Evolutionary conservation across 2,888 invertebrate species (phyloP).

Genomic region (Hydropsyche betteni): DNA sequence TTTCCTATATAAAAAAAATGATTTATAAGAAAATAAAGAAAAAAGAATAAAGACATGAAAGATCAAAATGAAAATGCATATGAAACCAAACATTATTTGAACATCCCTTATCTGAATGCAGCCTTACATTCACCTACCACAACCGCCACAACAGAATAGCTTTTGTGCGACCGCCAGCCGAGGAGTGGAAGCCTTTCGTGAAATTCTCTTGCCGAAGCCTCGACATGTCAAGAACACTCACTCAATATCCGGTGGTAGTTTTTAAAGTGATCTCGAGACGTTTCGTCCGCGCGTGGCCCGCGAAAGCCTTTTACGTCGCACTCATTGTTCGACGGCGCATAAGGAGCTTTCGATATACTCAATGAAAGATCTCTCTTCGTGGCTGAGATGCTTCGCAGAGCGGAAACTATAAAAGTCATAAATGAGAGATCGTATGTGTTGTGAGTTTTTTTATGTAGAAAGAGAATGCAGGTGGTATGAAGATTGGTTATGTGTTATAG

Average conservation of each 20-base stretch:
- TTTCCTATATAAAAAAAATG: no score
- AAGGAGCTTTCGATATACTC: constrained; percentile 14
- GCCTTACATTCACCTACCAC: no score
- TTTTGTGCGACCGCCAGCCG: no score
- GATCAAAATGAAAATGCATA: no score
- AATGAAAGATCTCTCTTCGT: background rate
- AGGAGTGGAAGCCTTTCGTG: constrained; percentile 17
- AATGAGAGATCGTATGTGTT: background rate
- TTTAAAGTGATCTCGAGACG: constrained; percentile 32
- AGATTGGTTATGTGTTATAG: no score
- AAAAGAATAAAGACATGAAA: no score
- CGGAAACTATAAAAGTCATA: constrained; percentile 28
- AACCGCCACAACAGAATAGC: no score
- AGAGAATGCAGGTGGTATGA: no score
- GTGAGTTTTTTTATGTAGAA: no score
- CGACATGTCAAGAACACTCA: constrained; percentile 37
- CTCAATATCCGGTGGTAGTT: constrained; percentile 42
- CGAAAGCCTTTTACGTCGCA: constrained; percentile 21
- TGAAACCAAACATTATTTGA: no score
- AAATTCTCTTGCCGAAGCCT: constrained; percentile 31
- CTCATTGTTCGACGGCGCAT: constrained; percentile 23
- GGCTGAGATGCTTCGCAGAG: background rate
- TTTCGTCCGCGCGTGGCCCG: constrained; percentile 10
- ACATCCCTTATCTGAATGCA: no score
- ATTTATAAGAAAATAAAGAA: no score